Percentiles rank a stretch among this genome's conserved stretches.
These are phyloP conservation scores for Camponotus vicinus DNA, from an alignment of 1,140 invertebrate genomes.

Conservation along the genomic window DNA sequence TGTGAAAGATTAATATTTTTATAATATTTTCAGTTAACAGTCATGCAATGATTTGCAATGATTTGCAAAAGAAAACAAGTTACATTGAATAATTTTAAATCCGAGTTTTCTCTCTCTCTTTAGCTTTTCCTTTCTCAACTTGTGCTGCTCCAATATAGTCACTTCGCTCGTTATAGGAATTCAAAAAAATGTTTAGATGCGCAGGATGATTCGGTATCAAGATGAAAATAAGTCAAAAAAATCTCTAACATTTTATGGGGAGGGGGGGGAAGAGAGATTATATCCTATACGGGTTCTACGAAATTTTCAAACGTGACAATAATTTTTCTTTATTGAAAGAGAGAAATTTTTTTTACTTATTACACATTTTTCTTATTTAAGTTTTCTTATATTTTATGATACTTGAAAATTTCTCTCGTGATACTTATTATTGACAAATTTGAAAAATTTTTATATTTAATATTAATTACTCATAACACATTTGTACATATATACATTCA, in stretches of 20 bases:
- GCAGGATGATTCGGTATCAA: constrained; percentile 44
- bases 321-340: constrained; percentile 8
- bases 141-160: constrained; percentile 16
- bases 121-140: constrained; percentile 19
- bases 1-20: constrained; percentile 39
- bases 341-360: too few species aligned
- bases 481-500: neutral
- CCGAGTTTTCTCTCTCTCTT: constrained; percentile 50
- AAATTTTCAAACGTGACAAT: constrained; percentile 28
- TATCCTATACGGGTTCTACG: constrained; percentile 8
- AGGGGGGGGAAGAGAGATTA: constrained; percentile 3
- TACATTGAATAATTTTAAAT: constrained; percentile 73
- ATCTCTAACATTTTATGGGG: neutral
- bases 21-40: neutral
- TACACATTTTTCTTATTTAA: neutral
- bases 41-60: constrained; percentile 28
- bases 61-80: constrained; percentile 63
- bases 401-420: neutral
- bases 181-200: constrained; percentile 52
- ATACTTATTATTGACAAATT: too few species aligned
- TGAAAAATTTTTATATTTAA: too few species aligned
- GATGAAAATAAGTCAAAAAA: constrained; percentile 43
- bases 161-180: constrained; percentile 46
- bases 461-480: neutral
- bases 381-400: neutral